These are phyloP conservation scores for Boulengeromyrus knoepffleri DNA, from an alignment of 2,113 vertebrate species.

Conservation along the genomic window DNA sequence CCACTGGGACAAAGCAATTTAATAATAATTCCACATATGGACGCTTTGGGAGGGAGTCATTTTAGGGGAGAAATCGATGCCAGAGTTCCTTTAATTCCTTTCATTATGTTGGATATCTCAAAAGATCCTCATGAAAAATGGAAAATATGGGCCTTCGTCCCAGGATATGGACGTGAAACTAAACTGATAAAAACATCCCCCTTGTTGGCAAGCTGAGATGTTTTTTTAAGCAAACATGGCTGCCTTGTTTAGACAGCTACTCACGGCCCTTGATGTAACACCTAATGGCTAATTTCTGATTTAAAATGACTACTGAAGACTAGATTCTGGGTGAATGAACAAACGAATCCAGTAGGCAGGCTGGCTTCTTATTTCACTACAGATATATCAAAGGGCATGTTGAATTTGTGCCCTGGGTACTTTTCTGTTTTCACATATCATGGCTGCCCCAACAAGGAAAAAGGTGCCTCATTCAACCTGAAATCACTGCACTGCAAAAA, in stretches of 20 bases:
- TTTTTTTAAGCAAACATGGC: not conserved
- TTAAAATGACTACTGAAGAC: not conserved
- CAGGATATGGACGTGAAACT: not conserved
- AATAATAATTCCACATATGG: not conserved
- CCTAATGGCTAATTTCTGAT: not conserved
- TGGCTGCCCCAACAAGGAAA: not conserved
- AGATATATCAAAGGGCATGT: not conserved
- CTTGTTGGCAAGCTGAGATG: not conserved
- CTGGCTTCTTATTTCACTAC: not conserved
- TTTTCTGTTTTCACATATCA: not conserved
- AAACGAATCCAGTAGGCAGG: not conserved
- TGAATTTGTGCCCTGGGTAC: not conserved
- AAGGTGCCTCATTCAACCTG: not conserved
- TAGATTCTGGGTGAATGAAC: not conserved
- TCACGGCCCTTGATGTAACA: not conserved
- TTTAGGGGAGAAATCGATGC: not conserved
- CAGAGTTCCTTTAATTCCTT: not conserved
- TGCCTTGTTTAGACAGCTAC: not conserved
- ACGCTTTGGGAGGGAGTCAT: not conserved
- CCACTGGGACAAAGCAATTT: not conserved
- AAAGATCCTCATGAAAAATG: constrained; percentile 11
- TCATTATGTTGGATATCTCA: not conserved
- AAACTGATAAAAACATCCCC: not conserved
- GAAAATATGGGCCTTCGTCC: not conserved
- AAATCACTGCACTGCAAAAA: not conserved